Evolutionary conservation across 2,888 invertebrate genomes (phyloP), one percentile per base, ranked within the genome.

Genomic region (Ophonus ardosiacus): DNA sequence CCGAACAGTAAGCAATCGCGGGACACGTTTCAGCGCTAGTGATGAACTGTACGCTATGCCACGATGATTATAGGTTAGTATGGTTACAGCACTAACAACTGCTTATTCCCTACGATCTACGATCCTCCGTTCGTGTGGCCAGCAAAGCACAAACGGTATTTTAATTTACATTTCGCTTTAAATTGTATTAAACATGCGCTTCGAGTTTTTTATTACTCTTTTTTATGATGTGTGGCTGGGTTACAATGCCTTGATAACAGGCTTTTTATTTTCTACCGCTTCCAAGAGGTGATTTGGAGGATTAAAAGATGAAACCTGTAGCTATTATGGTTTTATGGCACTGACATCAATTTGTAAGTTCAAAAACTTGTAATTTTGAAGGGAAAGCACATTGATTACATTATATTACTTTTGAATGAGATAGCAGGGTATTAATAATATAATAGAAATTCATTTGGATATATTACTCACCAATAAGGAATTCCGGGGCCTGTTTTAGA

Each of bases 1-100:
- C 31, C 18, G 43, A 43, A 43, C 7, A 18, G 43, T 7, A 51
- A 18, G 18, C 10, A 15, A 43, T 18, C 71, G 3, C 18, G 40
- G 10, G 17, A 43, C 71, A 74, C 71, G 71, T 74, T 74, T 74
- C 71, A 74, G 40, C 43, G 68, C 38, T 38, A 5, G 21, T 76
- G 84, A 81, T 84, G 63, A 43, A 83, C 56, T 17, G 84, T 84
- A 84, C 78, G 65, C 63, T 84, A 84, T 84, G 78, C 78, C 78
- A 43, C 51, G 78, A 84, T 84, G 84, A 84, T 84, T 84, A 84
- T 51, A 78, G 84, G 78, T 61, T 84, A 63, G 78, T 56, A 31
- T 31, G 71, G 71, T 74, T 74, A 40, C 71, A 74, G 17, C 65
- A 74, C 40, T 78, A 78, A 78, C 57, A 78, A 78, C 56, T 57